Evolutionary conservation across 2,888 invertebrate species (phyloP), one percentile per base, ranked within the genome.

Genomic region (Dendrolimus houi): DNA sequence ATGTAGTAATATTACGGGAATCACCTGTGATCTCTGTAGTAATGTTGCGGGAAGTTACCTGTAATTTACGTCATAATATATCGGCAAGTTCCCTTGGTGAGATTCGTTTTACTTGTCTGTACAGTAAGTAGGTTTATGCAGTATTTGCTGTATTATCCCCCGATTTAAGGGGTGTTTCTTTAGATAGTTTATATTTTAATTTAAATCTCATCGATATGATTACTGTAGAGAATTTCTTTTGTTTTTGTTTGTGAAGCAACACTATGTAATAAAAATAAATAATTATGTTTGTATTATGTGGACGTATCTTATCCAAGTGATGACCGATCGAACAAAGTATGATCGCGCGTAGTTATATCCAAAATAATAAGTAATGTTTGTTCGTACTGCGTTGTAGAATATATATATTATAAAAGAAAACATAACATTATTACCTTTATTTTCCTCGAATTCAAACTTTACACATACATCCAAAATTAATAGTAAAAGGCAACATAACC

Each of bases 401-500:
- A 87, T 86, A 85, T 85, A 84, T 82, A 81, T 83, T 82, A 78
- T 77, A 74, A 75, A 75, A 79, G 78, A 79, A 84, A 87, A 83
- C 85, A 84, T 87, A 84, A 85, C 82, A 79, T 89, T 86, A 47
- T 47, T 47, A 82, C 84, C 87, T 89, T 88, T 89, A 83, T 87
- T 89, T 88, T 88, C 86, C 84, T 89, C 85, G 83, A 87, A 85
- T 83, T 89, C 87, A 87, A 88, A 86, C 85, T 86, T 89, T 89
- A 89, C 87, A 88, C 88, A 83, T 87, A 85, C 87, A 89, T 89
- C 87, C 83, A 87, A 89, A 88, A 90, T 90, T 90, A 87, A 88
- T 90, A 89, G 89, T 89, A 89, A 90, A 88, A 88, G 86, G 83
- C 87, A 88, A 89, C 89, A 86, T 89, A 89, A 90, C 88, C 87